Base-by-base conservation (phyloP, 2,113 vertebrate species). In the Ivindomyrus marchei region DNA sequence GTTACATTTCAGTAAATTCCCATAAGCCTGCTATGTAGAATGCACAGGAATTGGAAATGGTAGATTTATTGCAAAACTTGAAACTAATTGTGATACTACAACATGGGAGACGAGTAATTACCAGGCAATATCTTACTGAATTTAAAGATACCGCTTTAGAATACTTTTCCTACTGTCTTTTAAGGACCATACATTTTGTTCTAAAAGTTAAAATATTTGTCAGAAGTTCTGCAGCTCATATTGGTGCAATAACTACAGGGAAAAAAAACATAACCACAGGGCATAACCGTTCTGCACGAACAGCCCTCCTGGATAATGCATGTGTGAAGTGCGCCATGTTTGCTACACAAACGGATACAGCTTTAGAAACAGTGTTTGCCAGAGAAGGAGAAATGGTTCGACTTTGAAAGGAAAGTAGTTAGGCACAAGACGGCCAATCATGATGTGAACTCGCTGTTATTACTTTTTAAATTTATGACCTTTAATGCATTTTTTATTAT, bases 401-500 rank as follows among this genome's bases (percentile, higher is more conserved):
- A 66, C 62, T 66, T 66, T 13, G n/a, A 66, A 66, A 27, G 62
- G n/a, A 70, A 70, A 10, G 62, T 4, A 27, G n/a, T 70, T 70
- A 9, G 27, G 8, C 58, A 66, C 8, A 66, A 66, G 24, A 31
- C 10, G 62, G 83, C 36, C 39, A 85, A 24, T 47, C 45, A 9
- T 45, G 21, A 21, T 85, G 46, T 45, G 46, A 45, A 47, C 19
- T 21, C 46, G 45, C 39, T 10, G 39, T 21, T 47, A 83, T 83
- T 21, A 19, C 77, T 24, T 46, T 85, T 85, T 85, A 2, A 24
- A 85, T 85, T 45, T 46, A 46, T 85, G 42, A 46, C 46, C 83
- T 85, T 85, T 86, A 52, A 49, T 86, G 85, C 47, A 50, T 50
- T 86, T 86, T 86, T 86, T 21, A 50, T 86, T 86, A 70, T 70